Base-by-base conservation (phyloP, 1,140 invertebrate species). In the Neoseiulus cucumeris region DNA sequence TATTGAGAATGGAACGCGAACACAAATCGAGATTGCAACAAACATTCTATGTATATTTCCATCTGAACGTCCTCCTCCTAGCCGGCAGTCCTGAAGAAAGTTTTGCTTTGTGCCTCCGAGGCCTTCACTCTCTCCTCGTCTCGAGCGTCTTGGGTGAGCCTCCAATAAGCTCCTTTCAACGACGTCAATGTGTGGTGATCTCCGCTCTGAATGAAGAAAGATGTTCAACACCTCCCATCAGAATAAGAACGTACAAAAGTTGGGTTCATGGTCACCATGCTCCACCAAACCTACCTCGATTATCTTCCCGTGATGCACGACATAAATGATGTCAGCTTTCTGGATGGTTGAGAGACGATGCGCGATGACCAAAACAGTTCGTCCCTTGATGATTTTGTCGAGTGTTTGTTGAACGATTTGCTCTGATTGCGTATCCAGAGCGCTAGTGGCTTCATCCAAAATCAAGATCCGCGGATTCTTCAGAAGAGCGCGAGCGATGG, bases 361-460 rank as follows among this genome's bases (percentile, higher is more conserved):
- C 41, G 90, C 90, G 69, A 94, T 91, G 7, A 93, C 83, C 14
- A 93, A 74, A 0, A 88, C 87, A 0, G 90, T 93, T 66, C 87
- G 80, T 22, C 87, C 87, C 51, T 59, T 59, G n/a, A 59, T 25
- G 22, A 59, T 25, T n/a, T 25, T 25, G 22, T 59, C 51, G 51
- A 59, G 51, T 1, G 51, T 59, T 33, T 64, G 4, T 18, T 30
- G 22, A 7, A 70, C 70, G 51, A 72, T 64, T 42, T 68, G 45
- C 68, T 73, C 72, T 44, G 69, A 70, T 66, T 70, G 70, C 9
- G 72, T 70, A 67, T 73, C 72, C 42, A 73, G 66, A 44, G 72
- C 72, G 25, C 68, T 69, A n/a, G 72, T 73, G 20, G 72, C 72
- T 69, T 73, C 72, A 66, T 73, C 72, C 4, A 74, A 47, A 1